Conservation (phyloP, 2,888 invertebrate genomes). For the Sepioteuthis lessoniana region DNA sequence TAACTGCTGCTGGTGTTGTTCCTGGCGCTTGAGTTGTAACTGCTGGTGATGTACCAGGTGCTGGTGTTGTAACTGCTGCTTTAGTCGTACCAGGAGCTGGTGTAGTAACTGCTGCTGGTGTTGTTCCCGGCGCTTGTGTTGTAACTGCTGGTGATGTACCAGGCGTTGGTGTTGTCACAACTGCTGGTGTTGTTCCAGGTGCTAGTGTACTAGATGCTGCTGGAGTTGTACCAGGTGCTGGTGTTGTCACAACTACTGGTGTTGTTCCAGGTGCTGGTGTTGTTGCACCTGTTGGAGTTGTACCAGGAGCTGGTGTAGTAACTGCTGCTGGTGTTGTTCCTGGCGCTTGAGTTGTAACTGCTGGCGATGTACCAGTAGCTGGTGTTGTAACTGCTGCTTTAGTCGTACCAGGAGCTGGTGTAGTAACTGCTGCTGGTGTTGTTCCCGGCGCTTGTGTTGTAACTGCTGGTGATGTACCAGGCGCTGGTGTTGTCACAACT, state of each 20-base stretch:
- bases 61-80: neutral
- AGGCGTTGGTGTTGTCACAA: neutral
- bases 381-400: neutral
- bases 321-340: no score
- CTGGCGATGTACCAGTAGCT: neutral
- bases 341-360: no score
- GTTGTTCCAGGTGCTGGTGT: no score
- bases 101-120: neutral
- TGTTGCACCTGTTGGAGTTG: no score
- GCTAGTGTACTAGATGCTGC: no score
- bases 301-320: no score
- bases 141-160: neutral
- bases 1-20: neutral
- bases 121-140: neutral
- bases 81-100: neutral
- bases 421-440: neutral
- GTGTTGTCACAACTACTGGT: neutral
- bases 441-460: neutral
- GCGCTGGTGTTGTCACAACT: neutral
- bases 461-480: neutral
- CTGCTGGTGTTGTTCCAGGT: no score
- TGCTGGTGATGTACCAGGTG: neutral
- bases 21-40: neutral
- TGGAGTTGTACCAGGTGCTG: neutral
- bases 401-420: neutral